phyloP scores from a whole-genome alignment of 92 coral and sea anemone genomes.

The Blastomussa wellsi region DNA sequence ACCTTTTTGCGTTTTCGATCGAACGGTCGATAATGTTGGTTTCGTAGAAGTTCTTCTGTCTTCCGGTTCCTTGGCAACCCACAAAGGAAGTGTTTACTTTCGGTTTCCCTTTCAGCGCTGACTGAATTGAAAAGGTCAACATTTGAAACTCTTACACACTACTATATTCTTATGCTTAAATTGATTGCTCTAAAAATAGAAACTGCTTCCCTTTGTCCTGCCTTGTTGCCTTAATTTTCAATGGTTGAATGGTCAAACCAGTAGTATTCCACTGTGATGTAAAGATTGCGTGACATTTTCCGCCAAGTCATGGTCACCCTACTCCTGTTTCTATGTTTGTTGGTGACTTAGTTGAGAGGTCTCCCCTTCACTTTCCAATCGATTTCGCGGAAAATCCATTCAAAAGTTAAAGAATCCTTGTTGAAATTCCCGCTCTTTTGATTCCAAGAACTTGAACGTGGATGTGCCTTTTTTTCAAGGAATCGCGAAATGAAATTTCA shows the following conservation, averaged over 20 bases:
- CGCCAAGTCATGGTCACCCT: constrained; percentile 8
- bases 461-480: background rate
- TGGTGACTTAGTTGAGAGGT: constrained; percentile 24
- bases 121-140: background rate
- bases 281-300: constrained; percentile 25
- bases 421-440: constrained; percentile 9
- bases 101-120: constrained; percentile 32
- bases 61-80: constrained; percentile 4
- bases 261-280: background rate
- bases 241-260: background rate
- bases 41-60: background rate
- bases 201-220: constrained; percentile 31
- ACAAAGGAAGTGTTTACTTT: constrained; percentile 17
- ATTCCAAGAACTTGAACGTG: constrained; percentile 11
- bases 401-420: constrained; percentile 1
- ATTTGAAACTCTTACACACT: background rate
- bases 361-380: constrained; percentile 30
- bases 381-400: background rate
- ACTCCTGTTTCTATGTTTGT: constrained; percentile 34
- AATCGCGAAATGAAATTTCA: background rate
- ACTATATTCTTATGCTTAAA: background rate
- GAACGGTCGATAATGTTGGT: background rate
- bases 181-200: constrained; percentile 37
- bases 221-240: background rate
- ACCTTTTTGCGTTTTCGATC: background rate